These are phyloP conservation scores for Vipera ursinii DNA, from an alignment of 2,797 vertebrate species.

Conservation along the genomic window DNA sequence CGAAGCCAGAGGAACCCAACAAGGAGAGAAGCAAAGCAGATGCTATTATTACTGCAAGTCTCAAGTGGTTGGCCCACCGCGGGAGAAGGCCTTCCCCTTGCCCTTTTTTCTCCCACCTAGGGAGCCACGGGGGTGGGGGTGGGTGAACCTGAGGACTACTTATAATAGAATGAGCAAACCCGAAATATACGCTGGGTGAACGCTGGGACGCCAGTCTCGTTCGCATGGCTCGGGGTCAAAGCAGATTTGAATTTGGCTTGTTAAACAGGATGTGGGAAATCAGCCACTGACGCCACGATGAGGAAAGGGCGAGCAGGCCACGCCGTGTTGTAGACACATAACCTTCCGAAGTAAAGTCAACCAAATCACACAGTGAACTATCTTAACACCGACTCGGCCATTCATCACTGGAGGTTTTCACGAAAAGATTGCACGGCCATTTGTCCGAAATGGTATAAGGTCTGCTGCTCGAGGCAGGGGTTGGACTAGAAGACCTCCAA, in stretches of 20 bases:
- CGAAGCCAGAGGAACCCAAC: conserved; percentile 71
- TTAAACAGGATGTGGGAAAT: background rate
- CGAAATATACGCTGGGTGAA: background rate
- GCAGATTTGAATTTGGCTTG: background rate
- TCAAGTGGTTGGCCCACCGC: conserved; percentile 29
- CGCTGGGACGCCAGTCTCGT: background rate
- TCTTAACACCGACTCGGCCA: background rate
- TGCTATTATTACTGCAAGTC: conserved; percentile 77
- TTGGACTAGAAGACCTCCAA: no score
- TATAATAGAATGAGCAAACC: conserved; percentile 46
- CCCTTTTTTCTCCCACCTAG: conserved; percentile 63
- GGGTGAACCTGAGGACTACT: conserved; percentile 50
- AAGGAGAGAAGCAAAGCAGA: conserved; percentile 71
- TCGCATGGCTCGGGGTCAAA: background rate
- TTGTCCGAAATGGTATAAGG: no score
- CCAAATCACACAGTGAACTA: no score
- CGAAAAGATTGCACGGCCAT: no score
- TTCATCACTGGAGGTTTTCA: no score
- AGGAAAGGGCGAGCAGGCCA: background rate
- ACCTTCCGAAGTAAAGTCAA: background rate
- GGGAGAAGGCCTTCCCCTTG: conserved; percentile 52
- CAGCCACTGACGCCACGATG: background rate
- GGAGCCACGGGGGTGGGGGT: conserved; percentile 27
- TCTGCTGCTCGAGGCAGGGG: no score
- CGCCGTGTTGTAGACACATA: background rate